Conservation (phyloP, 2,113 vertebrate species). For the Heterochromis multidens region DNA sequence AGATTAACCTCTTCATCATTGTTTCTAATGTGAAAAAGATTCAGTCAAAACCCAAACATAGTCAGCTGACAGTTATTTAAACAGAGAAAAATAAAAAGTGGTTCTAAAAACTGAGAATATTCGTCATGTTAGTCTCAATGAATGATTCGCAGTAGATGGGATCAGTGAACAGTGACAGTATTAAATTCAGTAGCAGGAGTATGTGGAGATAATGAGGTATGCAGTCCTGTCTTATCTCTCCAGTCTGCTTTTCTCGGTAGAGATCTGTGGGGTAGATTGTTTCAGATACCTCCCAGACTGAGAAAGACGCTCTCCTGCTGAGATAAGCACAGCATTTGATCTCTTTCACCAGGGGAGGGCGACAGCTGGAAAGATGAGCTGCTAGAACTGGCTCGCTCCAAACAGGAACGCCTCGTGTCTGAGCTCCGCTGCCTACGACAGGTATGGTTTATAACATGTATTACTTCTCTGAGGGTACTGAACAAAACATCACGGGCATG, state of each 20-base stretch:
- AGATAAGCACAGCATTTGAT: not conserved
- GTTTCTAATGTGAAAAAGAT: not conserved
- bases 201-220: not conserved
- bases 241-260: not conserved
- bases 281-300: not conserved
- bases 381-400: slow-evolving; percentile 81
- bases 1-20: not conserved
- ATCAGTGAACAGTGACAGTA: not conserved
- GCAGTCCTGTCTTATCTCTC: not conserved
- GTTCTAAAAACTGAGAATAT: not conserved
- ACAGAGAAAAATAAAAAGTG: not conserved
- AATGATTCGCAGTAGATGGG: not conserved
- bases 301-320: not conserved
- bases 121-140: not conserved
- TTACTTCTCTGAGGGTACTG: not conserved
- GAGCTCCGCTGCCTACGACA: slow-evolving; percentile 80
- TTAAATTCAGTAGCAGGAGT: not conserved
- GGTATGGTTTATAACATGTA: slow-evolving; percentile 60
- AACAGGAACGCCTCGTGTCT: slow-evolving; percentile 77
- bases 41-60: not conserved
- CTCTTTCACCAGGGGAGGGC: slow-evolving; percentile 76
- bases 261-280: not conserved
- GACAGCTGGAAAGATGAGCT: slow-evolving; percentile 83
- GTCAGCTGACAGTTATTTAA: not conserved
- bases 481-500: not conserved